Evolutionary conservation across 92 coral and sea anemone species (phyloP), one percentile per base, ranked within the genome.

Genomic region (Hydrozoanthus gracilis): DNA sequence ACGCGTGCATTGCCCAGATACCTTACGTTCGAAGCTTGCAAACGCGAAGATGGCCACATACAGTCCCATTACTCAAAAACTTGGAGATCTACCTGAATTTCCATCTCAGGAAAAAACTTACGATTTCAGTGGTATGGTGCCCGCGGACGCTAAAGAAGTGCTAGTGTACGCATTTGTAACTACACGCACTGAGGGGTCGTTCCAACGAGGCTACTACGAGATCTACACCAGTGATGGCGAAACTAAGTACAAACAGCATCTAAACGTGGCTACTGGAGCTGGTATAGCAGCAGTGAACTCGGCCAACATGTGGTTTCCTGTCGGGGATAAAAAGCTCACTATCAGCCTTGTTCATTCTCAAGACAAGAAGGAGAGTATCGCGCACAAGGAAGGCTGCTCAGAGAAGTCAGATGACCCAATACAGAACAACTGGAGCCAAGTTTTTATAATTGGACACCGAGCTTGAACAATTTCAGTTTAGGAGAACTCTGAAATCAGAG

Each of bases 261-360:
- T 92, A 88, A 92, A 92, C 67, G 92, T 92, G 54, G 95, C 92
- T 1, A 78, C 87, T 12, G 90, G 92, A 16, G 77, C 86, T 12
- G 86, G 86, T 44, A 78, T 92, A 8, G 75, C 65, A 15, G 86
- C 92, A 9, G 89, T 87, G 0, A 89, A 92, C 83, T 92, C 95
- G 13, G 88, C 92, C 13, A 92, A 92, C 77, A n/a, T 92, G 79
- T 89, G 95, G 95, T n/a, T 92, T 2, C 95, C 95, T 3, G 77
- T 64, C 13, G 93, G 91, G 0, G 90, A 90, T 0, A 91, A 91
- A 14, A 90, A 76, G 49, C 44, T 90, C 46, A 83, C 71, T 11
- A 16, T 90, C 18, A 82, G 79, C 56, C 78, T 90, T 45, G 69
- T 70, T 0, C 93, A 87, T 27, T 51, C 78, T 9, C 75, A 80